A percentile compares a stretch with the other conserved stretches of the same genome.
Conservation (phyloP, 2,113 vertebrate species). For the Bubo blakistoni region DNA sequence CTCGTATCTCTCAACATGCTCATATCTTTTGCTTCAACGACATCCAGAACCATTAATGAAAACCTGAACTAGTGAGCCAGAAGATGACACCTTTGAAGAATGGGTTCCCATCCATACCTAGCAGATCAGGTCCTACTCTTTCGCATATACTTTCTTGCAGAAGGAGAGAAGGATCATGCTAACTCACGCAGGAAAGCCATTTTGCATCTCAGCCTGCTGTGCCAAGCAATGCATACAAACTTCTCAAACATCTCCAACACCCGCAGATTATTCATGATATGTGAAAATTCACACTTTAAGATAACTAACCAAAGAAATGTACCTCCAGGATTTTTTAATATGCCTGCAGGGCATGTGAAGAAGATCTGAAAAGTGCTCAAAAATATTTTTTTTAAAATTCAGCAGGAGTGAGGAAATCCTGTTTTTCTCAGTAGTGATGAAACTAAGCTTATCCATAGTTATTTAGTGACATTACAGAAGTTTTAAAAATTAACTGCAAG, state of each 20-base stretch:
- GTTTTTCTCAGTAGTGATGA: neutral
- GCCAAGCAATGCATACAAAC: neutral
- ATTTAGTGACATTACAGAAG: neutral
- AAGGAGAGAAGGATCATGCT: neutral
- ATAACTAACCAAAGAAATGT: neutral
- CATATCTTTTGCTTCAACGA: neutral
- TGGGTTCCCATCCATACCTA: neutral
- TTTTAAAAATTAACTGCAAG: neutral
- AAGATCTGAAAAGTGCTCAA: neutral
- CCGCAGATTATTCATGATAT: neutral
- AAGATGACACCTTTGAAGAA: neutral
- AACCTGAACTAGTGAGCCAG: neutral
- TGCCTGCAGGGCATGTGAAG: neutral
- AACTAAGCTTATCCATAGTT: neutral
- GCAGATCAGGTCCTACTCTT: neutral
- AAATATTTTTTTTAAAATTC: neutral
- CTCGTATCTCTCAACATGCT: accelerated
- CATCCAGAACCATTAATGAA: neutral
- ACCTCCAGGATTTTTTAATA: neutral
- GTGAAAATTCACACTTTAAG: neutral
- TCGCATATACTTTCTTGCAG: neutral
- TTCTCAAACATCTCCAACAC: neutral
- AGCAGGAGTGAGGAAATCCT: neutral
- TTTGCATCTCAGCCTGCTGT: neutral
- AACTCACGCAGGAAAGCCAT: neutral